Percentiles rank a stretch among this genome's conserved stretches.
phyloP scores from a whole-genome alignment of 2,888 invertebrate species.

The Tiliacea aurago region DNA sequence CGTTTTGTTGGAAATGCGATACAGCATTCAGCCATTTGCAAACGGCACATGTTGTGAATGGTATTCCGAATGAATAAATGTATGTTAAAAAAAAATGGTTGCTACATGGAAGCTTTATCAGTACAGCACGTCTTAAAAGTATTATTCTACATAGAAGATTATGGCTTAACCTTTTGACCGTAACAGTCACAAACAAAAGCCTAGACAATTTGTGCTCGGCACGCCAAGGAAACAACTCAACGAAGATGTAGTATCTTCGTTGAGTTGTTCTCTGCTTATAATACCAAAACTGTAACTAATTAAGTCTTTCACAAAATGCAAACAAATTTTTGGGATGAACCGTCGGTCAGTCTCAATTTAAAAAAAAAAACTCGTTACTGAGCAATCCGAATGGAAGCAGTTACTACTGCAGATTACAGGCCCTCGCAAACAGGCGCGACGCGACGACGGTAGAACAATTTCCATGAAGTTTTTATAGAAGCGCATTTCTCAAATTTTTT shows the following conservation, averaged over 20 bases:
- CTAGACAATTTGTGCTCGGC: neutral
- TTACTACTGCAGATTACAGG: neutral
- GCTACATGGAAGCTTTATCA: slow-evolving; percentile 14
- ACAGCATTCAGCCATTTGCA: slow-evolving; percentile 48
- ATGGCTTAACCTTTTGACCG: neutral
- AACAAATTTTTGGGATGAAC: neutral
- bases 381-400: neutral
- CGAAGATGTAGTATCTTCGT: too few species aligned
- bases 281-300: too few species aligned
- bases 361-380: neutral
- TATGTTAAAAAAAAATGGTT: neutral
- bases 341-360: neutral
- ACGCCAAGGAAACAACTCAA: neutral
- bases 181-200: neutral
- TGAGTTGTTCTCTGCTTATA: too few species aligned
- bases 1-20: slow-evolving; percentile 19
- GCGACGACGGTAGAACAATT: too few species aligned
- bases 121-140: neutral
- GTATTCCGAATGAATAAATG: slow-evolving; percentile 30
- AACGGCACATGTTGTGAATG: slow-evolving; percentile 23
- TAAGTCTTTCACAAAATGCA: neutral
- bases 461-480: too few species aligned
- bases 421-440: too few species aligned
- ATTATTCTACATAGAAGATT: neutral
- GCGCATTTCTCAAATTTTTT: too few species aligned